Percentiles rank a stretch among this genome's conserved stretches.
phyloP scores from a whole-genome alignment of 2,797 vertebrate genomes.

The Psittacula echo region DNA sequence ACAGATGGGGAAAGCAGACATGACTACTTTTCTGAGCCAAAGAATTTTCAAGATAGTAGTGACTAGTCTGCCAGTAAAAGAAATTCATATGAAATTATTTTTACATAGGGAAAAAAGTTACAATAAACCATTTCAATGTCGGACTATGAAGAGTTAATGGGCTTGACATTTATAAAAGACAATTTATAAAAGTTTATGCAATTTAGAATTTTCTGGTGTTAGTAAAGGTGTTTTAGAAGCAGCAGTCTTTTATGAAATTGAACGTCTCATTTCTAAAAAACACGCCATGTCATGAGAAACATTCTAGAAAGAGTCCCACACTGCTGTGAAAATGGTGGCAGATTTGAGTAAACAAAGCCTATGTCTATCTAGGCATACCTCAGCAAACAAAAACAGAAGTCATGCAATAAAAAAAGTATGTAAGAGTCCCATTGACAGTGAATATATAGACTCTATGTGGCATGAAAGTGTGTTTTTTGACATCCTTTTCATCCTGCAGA shows the following conservation, averaged over 20 bases:
- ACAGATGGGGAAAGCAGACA: not conserved
- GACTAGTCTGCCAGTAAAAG: not conserved
- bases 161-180: not conserved
- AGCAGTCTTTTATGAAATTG: not conserved
- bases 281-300: not conserved
- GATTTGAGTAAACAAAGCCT: not conserved
- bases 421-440: not conserved
- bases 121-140: not conserved
- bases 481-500: not conserved
- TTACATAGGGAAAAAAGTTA: not conserved
- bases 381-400: not conserved
- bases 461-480: too few relatives aligned
- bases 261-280: not conserved
- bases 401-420: not conserved
- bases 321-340: not conserved
- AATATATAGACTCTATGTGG: not conserved
- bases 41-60: not conserved
- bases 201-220: not conserved
- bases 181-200: not conserved
- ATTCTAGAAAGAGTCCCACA: not conserved
- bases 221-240: not conserved
- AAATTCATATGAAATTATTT: not conserved
- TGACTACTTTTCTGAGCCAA: not conserved
- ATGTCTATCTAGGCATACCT: not conserved
- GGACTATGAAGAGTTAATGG: not conserved